Evolutionary conservation across 2,797 vertebrate species (phyloP).

Genomic region (Miichthys miiuy): DNA sequence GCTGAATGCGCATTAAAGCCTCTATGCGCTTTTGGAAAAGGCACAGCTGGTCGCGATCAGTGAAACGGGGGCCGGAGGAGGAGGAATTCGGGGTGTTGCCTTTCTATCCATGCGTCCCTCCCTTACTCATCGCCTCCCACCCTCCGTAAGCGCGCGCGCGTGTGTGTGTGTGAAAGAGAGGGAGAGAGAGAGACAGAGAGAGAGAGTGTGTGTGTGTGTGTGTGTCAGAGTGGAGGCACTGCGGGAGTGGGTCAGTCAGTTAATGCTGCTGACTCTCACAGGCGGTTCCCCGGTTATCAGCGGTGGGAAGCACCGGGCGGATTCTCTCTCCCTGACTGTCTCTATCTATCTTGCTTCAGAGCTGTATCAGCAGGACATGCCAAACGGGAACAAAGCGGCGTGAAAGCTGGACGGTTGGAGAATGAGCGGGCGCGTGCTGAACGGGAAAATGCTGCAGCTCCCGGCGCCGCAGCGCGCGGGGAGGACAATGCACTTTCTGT

Average conservation of each 20-base stretch:
- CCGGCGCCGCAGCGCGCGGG: conserved; percentile 82
- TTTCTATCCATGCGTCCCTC: conserved; percentile 73
- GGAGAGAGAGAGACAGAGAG: conserved; percentile 32
- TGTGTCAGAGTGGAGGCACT: conserved; percentile 68
- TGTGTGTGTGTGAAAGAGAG: neutral
- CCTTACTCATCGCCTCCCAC: conserved; percentile 62
- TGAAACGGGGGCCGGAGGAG: conserved; percentile 63
- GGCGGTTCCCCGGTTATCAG: conserved; percentile 60
- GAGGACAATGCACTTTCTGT: conserved; percentile 87
- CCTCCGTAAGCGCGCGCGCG: conserved; percentile 36
- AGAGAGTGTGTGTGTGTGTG: conserved; percentile 34
- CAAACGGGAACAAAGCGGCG: conserved; percentile 74
- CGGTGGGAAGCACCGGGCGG: conserved; percentile 44
- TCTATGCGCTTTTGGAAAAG: conserved; percentile 59
- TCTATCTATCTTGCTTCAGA: neutral
- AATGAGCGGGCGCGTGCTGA: conserved; percentile 86
- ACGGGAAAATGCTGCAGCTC: conserved; percentile 86
- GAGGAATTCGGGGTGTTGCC: conserved; percentile 85
- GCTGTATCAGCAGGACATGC: conserved; percentile 65
- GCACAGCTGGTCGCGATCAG: conserved; percentile 84
- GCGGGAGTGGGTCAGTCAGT: conserved; percentile 78
- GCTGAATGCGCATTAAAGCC: conserved; percentile 59
- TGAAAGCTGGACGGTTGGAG: conserved; percentile 66
- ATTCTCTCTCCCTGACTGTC: conserved; percentile 12
- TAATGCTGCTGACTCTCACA: conserved; percentile 74